These are phyloP conservation scores for Pseudoatta argentina DNA, from an alignment of 1,140 invertebrate genomes.

Conservation along the genomic window DNA sequence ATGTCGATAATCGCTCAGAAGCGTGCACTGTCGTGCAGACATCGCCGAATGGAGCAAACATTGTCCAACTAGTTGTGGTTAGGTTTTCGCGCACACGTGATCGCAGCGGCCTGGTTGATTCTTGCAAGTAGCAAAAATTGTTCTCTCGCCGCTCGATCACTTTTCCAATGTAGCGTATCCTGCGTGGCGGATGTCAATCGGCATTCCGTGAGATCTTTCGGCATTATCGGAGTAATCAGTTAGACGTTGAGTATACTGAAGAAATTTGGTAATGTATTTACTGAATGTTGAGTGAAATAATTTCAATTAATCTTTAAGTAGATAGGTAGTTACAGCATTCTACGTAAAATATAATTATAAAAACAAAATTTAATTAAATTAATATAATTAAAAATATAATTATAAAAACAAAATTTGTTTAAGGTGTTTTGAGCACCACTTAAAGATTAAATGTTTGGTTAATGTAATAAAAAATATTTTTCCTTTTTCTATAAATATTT, in stretches of 20 bases:
- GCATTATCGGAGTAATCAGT: not conserved
- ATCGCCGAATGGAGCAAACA: slow-evolving; percentile 71
- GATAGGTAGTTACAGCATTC: no score
- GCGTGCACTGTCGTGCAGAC: slow-evolving; percentile 71
- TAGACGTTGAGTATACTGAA: not conserved
- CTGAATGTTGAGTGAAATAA: no score
- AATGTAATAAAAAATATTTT: no score
- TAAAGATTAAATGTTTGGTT: no score
- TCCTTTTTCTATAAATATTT: no score
- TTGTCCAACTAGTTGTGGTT: slow-evolving; percentile 65
- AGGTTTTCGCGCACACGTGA: slow-evolving; percentile 78
- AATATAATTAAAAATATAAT: no score
- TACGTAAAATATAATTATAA: no score
- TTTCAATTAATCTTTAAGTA: no score
- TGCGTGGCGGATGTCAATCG: slow-evolving; percentile 28
- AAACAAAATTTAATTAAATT: no score
- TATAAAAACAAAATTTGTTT: no score
- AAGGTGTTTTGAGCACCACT: no score
- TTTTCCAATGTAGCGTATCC: slow-evolving; percentile 60
- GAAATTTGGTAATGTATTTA: no score
- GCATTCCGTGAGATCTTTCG: slow-evolving; percentile 27
- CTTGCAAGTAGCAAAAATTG: slow-evolving; percentile 63
- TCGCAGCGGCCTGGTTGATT: slow-evolving; percentile 66
- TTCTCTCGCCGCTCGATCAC: slow-evolving; percentile 63
- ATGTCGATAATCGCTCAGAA: slow-evolving; percentile 77